phyloP scores from a whole-genome alignment of 2,797 vertebrate species.

The Bradypus variegatus region DNA sequence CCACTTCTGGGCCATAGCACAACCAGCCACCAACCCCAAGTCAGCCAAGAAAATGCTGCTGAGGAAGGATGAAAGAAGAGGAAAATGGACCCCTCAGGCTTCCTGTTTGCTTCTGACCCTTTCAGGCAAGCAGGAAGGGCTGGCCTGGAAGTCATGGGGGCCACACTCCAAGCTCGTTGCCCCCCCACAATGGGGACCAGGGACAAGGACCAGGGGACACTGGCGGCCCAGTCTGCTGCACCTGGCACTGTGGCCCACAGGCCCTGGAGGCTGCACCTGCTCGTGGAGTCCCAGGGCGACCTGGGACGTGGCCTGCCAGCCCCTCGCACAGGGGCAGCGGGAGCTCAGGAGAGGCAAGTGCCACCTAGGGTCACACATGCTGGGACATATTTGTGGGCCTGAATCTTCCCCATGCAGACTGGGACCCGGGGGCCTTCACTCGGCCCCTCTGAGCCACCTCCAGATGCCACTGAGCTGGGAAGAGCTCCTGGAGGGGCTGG shows the following conservation, averaged over 20 bases:
- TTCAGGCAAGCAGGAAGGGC: neutral
- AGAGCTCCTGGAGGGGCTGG: neutral
- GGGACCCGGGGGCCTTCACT: no score
- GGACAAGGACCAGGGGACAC: neutral
- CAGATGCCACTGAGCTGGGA: neutral
- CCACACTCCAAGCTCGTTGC: neutral
- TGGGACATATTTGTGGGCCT: no score
- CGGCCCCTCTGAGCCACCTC: neutral
- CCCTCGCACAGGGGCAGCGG: fast-evolving
- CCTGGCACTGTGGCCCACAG: neutral
- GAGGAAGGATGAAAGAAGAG: fast-evolving
- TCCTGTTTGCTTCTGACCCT: fast-evolving
- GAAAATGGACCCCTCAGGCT: no score
- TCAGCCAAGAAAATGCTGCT: neutral
- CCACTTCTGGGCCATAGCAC: neutral
- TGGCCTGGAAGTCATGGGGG: neutral
- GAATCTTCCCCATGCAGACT: fast-evolving
- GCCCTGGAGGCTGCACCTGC: neutral
- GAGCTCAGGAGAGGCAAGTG: neutral
- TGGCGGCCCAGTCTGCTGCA: neutral
- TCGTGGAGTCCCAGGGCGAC: neutral
- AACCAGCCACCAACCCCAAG: neutral
- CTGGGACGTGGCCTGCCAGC: neutral
- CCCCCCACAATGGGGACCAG: fast-evolving
- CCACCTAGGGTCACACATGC: fast-evolving